phyloP scores from a whole-genome alignment of 1,140 invertebrate genomes.

The Lysiphlebus fabarum region DNA sequence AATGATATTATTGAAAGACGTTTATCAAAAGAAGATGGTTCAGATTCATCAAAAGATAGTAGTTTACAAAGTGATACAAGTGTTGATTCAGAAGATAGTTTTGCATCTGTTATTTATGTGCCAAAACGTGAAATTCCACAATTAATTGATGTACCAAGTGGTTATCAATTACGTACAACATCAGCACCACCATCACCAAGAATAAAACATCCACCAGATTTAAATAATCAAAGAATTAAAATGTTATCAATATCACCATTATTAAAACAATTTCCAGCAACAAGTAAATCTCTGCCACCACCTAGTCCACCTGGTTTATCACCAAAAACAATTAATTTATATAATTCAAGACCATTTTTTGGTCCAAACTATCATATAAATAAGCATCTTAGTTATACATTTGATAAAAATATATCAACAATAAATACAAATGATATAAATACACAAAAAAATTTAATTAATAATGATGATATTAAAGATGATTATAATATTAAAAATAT shows the following conservation, averaged over 20 bases:
- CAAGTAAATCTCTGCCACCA: constrained; percentile 44
- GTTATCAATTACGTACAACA: constrained; percentile 38
- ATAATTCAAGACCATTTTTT: constrained; percentile 19
- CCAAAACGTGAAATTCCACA: constrained; percentile 59
- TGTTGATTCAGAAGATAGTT: constrained; percentile 88
- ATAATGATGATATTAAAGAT: too few relatives aligned
- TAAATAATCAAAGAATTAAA: constrained; percentile 40
- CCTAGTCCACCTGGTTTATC: constrained; percentile 45
- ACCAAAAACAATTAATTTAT: constrained; percentile 34
- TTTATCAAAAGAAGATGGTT: constrained; percentile 77
- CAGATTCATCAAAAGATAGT: constrained; percentile 87
- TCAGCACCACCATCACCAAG: constrained; percentile 72
- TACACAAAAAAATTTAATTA: too few relatives aligned
- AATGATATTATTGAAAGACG: constrained; percentile 56
- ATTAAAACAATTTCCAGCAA: constrained; percentile 46
- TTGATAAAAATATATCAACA: background rate
- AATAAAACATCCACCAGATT: constrained; percentile 48
- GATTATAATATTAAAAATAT: too few relatives aligned
- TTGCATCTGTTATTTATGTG: constrained; percentile 86
- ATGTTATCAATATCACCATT: constrained; percentile 47
- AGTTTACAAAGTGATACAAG: constrained; percentile 90
- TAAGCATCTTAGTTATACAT: background rate
- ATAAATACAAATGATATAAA: background rate
- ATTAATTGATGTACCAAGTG: constrained; percentile 32
- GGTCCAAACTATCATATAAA: constrained; percentile 15